Evolutionary conservation across 2,113 vertebrate species (phyloP).

Genomic region (Albula goreensis): DNA sequence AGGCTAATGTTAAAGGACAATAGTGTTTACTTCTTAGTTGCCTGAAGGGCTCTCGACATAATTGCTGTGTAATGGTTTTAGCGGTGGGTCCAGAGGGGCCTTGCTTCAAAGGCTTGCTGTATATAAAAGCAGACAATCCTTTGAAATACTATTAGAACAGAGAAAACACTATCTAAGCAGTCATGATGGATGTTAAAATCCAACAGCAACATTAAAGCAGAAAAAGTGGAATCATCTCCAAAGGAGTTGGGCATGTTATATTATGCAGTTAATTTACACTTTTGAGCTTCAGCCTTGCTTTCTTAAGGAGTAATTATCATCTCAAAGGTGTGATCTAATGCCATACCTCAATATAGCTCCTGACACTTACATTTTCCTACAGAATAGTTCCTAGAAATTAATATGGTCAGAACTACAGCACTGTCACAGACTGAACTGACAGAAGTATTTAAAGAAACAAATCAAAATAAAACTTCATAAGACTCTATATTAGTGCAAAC

Average conservation of each 20-base stretch:
- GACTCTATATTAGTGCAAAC: not conserved
- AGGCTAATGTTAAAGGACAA: not conserved
- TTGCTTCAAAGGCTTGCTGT: not conserved
- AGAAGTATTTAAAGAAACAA: not conserved
- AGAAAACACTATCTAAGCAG: not conserved
- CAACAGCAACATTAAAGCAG: not conserved
- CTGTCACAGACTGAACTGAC: not conserved
- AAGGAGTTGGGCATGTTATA: not conserved
- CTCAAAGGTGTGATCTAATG: not conserved
- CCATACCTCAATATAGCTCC: not conserved
- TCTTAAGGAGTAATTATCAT: not conserved
- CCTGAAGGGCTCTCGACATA: not conserved
- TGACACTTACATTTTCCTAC: not conserved
- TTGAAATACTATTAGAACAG: not conserved
- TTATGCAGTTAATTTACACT: not conserved
- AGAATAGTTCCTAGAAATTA: too few species aligned
- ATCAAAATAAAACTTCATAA: not conserved
- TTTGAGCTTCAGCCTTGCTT: not conserved
- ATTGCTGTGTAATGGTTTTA: slow-evolving; percentile 2
- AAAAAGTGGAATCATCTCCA: not conserved
- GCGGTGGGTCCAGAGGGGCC: not conserved
- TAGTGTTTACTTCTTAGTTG: not conserved
- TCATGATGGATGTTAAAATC: not conserved
- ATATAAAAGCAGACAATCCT: slow-evolving; percentile 1
- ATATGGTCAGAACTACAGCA: not conserved